Evolutionary conservation across 2,113 vertebrate species (phyloP), one percentile per base, ranked within the genome.

Genomic region (Scopus umbretta): DNA sequence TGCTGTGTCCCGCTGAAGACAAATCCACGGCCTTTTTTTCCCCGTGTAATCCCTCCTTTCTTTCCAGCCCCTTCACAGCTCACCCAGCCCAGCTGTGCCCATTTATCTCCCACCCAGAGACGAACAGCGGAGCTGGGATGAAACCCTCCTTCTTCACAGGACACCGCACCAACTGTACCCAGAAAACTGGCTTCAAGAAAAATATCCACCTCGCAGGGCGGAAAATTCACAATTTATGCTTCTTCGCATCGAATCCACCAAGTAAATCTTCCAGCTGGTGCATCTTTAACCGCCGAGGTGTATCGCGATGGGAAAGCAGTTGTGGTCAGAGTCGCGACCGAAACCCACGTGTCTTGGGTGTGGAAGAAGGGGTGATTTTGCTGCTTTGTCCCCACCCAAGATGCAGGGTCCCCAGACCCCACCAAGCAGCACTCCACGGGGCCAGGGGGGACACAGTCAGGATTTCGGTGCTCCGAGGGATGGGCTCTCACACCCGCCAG

Each of bases 301-400:
- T 29, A 36, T 0, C 1, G 9, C 2, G 14, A 75, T 12, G 74
- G 71, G 47, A 72, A 71, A 85, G 30, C 20, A n/a, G 32, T 5
- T 7, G 14, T 3, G 32, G 32, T 29, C 23, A 27, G 68, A 74
- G 49, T 10, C 1, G 2, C 42, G 16, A 70, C 19, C 3, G 0
- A 91, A 56, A 85, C n/a, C 68, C 94, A 50, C 0, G 0, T 7
- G 21, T 86, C 47, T 73, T 0, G 0, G 0, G 25, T 0, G 1
- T 23, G 30, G 23, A 59, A 29, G 14, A n/a, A 42, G 38, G 36
- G 40, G 14, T 18, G 43, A 68, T 70, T 82, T 34, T 52, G 30
- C 19, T 38, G 43, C 50, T 68, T 43, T 49, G 55, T 21, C 18
- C 47, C 26, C 11, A 16, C 13, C n/a, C 9, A 32, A 80, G 61